Evolutionary conservation across 1,140 invertebrate species (phyloP), one percentile per base, ranked within the genome.

Genomic region (Phthorimaea operculella): DNA sequence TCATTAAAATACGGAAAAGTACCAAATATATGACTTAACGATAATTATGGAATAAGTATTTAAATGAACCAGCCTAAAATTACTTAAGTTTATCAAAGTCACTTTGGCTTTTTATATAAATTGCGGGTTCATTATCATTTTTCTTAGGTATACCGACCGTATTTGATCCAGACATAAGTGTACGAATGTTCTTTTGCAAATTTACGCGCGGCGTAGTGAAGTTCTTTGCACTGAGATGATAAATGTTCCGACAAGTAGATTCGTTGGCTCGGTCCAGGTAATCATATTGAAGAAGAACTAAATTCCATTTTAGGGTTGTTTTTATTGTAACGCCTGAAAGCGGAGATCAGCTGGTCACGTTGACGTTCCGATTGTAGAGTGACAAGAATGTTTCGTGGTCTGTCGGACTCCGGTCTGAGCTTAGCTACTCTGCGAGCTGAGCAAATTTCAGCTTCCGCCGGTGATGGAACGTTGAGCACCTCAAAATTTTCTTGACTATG

Each of bases 381-480:
- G n/a, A 54, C 1, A 5, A 54, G n/a, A 12, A 54, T 54, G 18
- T 36, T 54, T 28, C 52, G 52, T 12, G 42, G 52, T n/a, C 39
- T 17, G 3, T 7, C 8, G 14, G 52, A 54, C 1, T 42, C 12
- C 12, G 39, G 52, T 21, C 45, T 45, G 1, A 45, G n/a, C 18
- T 54, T 54, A 15, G 52, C 42, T 11, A 54, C 33, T 42, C 52
- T 33, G 18, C 28, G 42, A n/a, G 2, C n/a, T 21, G 36, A 8
- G 12, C n/a, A 1, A 5, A 44, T 28, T 1, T 28, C 39, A 17
- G 14, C 10, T 7, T 54, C 39, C 9, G 15, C 15, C 5, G 33
- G 9, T 6, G 51, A 16, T 3, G 14, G 5, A 11, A 10, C 11
- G 15, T 47, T 47, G 1, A 52, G 5, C 5, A 39, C 16, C 11